Evolutionary conservation across 2,888 invertebrate species (phyloP).

Genomic region (Lasioglossum lativentre): DNA sequence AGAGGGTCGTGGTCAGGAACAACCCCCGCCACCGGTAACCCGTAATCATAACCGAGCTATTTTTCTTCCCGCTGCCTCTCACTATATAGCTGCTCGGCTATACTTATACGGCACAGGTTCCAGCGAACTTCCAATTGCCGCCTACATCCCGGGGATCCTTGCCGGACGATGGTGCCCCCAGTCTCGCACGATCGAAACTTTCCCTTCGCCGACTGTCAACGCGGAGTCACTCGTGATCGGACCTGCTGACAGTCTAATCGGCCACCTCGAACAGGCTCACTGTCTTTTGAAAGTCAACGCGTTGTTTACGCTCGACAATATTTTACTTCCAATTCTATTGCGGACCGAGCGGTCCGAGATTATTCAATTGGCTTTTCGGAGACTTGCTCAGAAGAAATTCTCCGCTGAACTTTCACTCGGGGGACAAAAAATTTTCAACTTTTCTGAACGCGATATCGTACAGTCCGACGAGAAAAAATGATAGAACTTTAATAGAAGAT

Average conservation of each 20-base stretch:
- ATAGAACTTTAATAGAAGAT: too few species aligned
- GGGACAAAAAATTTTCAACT: too few species aligned
- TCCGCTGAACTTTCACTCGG: too few species aligned
- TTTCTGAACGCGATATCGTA: too few species aligned
- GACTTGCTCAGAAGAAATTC: too few species aligned
- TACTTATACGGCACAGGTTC: conserved; percentile 40
- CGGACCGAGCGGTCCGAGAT: too few species aligned
- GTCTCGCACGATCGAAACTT: conserved; percentile 15
- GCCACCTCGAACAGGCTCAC: background rate
- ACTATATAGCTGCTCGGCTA: conserved; percentile 31
- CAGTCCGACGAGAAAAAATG: too few species aligned
- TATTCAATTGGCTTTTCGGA: too few species aligned
- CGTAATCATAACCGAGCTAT: conserved; percentile 73
- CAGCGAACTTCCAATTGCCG: conserved; percentile 49
- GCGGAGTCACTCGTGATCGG: background rate
- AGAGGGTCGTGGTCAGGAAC: conserved; percentile 73
- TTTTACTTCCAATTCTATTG: too few species aligned
- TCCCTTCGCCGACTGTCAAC: background rate
- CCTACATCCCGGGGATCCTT: conserved; percentile 38
- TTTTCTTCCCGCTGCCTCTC: conserved; percentile 64
- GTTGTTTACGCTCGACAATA: too few species aligned
- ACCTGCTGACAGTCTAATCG: background rate
- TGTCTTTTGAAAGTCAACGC: background rate
- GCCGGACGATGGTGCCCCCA: background rate
- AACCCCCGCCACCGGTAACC: conserved; percentile 73